A percentile compares a stretch with the other conserved stretches of the same genome.
phyloP scores from a whole-genome alignment of 2,113 vertebrate genomes.

The Scophthalmus maximus region DNA sequence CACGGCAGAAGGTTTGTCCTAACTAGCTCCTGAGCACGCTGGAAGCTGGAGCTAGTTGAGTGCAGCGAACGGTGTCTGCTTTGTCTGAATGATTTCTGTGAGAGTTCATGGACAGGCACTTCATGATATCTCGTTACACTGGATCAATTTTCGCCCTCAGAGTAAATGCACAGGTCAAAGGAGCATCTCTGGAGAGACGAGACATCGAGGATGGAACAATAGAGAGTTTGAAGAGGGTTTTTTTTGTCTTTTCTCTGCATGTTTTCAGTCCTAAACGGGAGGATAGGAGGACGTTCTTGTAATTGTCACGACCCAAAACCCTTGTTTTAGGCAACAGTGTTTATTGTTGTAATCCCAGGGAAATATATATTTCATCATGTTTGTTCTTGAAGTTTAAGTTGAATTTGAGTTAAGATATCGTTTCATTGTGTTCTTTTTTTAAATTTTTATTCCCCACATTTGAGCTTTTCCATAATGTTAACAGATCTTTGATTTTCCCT shows the following conservation, averaged over 20 bases:
- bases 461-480: slow-evolving; percentile 22
- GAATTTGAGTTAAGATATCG: not conserved
- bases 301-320: not conserved
- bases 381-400: not conserved
- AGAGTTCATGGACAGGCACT: slow-evolving; percentile 39
- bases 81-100: slow-evolving; percentile 19
- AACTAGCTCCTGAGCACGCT: slow-evolving; percentile 44
- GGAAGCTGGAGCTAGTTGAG: slow-evolving; percentile 28
- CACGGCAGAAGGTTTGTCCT: slow-evolving; percentile 42
- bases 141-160: slow-evolving; percentile 46
- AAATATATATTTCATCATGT: too few species aligned
- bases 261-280: not conserved
- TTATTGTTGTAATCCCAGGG: too few species aligned
- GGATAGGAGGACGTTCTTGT: too few species aligned
- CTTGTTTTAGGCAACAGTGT: not conserved
- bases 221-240: not conserved
- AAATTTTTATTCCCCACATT: too few species aligned
- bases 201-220: not conserved
- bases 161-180: slow-evolving; percentile 43
- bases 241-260: not conserved
- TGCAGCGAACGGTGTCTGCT: slow-evolving; percentile 43
- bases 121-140: slow-evolving; percentile 54
- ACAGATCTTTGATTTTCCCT: slow-evolving; percentile 32
- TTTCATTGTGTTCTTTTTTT: too few species aligned
- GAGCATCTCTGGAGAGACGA: slow-evolving; percentile 6